Conservation (phyloP, 2,888 invertebrate species). For the Rhamnusium bicolor region DNA sequence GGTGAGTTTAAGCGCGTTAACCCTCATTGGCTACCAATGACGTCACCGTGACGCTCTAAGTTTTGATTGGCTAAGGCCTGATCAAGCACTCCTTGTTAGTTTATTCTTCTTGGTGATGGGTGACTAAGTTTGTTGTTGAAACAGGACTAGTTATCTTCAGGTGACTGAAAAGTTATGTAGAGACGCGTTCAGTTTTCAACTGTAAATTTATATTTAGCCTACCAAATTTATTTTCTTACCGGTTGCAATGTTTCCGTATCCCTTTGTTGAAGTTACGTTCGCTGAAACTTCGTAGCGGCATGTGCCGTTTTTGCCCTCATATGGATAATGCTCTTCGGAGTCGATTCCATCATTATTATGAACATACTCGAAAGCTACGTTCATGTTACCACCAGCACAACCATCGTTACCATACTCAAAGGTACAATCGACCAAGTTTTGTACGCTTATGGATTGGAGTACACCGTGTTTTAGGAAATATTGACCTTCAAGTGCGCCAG, state of each 20-base stretch:
- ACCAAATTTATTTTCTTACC: constrained; percentile 28
- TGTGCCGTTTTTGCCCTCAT: constrained; percentile 59
- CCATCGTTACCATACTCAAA: constrained; percentile 64
- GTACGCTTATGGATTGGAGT: constrained; percentile 70
- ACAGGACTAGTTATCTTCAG: no score
- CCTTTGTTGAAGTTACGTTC: constrained; percentile 83
- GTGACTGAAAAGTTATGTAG: no score
- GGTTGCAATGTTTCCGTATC: constrained; percentile 81
- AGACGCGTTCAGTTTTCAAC: no score
- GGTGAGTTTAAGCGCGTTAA: no score
- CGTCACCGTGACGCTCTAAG: no score
- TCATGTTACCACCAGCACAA: constrained; percentile 68
- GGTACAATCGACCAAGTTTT: constrained; percentile 69
- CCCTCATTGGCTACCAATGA: no score
- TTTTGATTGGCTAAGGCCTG: no score
- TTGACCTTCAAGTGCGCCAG: constrained; percentile 73
- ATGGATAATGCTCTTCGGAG: constrained; percentile 65
- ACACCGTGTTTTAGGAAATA: constrained; percentile 43
- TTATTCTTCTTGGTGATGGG: no score
- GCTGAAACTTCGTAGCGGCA: constrained; percentile 74
- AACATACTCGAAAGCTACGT: constrained; percentile 67
- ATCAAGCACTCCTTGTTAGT: no score
- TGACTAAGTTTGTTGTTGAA: no score
- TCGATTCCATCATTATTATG: constrained; percentile 56
- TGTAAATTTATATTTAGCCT: no score